Evolutionary conservation across 1,140 invertebrate genomes (phyloP), one percentile per base, ranked within the genome.

Genomic region (Ganaspis sp.): DNA sequence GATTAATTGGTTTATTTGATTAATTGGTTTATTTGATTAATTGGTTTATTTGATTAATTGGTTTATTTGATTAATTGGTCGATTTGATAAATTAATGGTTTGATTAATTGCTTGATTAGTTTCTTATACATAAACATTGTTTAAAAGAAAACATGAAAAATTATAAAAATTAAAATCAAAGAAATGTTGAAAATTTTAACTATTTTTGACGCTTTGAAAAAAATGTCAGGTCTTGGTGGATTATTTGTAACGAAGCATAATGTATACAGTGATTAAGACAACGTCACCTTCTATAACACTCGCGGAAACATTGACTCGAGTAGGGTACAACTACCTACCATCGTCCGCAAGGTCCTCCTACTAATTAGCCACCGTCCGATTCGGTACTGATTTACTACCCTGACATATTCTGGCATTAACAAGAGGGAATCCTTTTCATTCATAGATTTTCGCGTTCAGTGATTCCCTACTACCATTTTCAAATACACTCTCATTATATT

Each of bases 361-460:
- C 85, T 88, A 90, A 90, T 90, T 89, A 89, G 87, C 86, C 87
- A 86, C 84, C 81, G 83, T 82, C 83, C 86, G 85, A 89, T 88
- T 90, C 87, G 84, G 86, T 88, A 88, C 86, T 87, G 84, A 89
- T 85, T 87, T 86, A 87, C 86, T 85, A 87, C 84, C 81, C 80
- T 82, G 81, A 84, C 85, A 81, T 81, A 83, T 88, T 86, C 82
- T 69, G 40, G 69, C 49, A 83, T 87, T 88, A 87, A 84, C 81
- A 82, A 85, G 81, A 73, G 40, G 37, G 40, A 72, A 72, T 17
- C 81, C 79, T 88, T 90, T 90, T 89, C 89, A 90, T 90, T 91
- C 88, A 91, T 89, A 82, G 84, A 86, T 85, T 83, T 77, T 80
- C 82, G 85, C 79, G 82, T 80, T 79, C 79, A 77, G 45, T 49